These are phyloP conservation scores for Centroberyx gerrardi DNA, from an alignment of 2,797 vertebrate genomes.

Conservation along the genomic window DNA sequence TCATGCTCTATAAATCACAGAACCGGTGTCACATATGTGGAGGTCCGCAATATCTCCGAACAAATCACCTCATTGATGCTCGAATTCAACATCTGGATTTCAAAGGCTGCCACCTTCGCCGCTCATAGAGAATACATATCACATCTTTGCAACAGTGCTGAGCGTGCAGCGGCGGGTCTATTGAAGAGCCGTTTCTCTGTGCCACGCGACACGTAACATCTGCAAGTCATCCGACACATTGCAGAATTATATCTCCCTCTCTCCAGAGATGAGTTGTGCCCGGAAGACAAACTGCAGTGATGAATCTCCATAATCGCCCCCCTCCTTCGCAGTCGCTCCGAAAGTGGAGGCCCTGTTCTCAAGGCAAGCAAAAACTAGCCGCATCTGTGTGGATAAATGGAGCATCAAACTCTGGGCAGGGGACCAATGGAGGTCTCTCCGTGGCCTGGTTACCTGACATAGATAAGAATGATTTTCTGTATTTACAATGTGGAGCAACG, in stretches of 20 bases:
- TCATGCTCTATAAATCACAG: conserved; percentile 24
- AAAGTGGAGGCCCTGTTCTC: conserved; percentile 44
- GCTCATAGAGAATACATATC: conserved; percentile 41
- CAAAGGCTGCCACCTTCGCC: conserved; percentile 16
- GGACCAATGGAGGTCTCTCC: background rate
- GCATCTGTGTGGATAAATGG: conserved; percentile 61
- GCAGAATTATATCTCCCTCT: conserved; percentile 64
- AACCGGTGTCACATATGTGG: background rate
- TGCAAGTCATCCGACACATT: conserved; percentile 73
- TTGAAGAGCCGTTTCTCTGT: conserved; percentile 68
- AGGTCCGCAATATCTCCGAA: conserved; percentile 18
- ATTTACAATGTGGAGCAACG: too few relatives aligned
- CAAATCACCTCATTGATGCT: conserved; percentile 22
- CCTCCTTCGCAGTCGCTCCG: conserved; percentile 48
- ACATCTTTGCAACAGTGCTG: conserved; percentile 54
- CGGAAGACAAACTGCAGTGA: conserved; percentile 77
- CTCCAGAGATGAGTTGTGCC: conserved; percentile 72
- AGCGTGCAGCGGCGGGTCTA: conserved; percentile 57
- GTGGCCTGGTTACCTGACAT: conserved; percentile 33
- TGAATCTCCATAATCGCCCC: conserved; percentile 78
- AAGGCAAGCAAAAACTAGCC: conserved; percentile 42
- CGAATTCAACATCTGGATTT: conserved; percentile 55
- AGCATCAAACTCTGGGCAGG: conserved; percentile 29
- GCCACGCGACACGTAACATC: conserved; percentile 69
- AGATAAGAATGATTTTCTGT: background rate